These are phyloP conservation scores for Cyphomyrmex costatus DNA, from an alignment of 1,140 invertebrate genomes.

Conservation along the genomic window DNA sequence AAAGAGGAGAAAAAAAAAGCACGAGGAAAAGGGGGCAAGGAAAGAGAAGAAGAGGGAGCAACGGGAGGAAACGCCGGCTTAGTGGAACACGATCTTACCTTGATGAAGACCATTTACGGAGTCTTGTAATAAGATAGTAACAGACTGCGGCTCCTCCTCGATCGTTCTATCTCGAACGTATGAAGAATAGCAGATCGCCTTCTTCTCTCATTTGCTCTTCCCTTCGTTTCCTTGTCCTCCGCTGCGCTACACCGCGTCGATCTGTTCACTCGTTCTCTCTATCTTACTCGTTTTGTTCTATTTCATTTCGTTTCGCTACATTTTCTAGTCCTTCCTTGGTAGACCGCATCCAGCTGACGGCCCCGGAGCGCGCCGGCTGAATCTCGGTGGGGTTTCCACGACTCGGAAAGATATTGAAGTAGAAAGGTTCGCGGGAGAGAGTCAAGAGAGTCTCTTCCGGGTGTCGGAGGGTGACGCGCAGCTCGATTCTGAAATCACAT, in stretches of 20 bases:
- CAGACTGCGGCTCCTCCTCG: slow-evolving; percentile 65
- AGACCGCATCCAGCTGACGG: background rate
- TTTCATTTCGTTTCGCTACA: slow-evolving; percentile 13
- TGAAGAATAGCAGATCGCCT: slow-evolving; percentile 44
- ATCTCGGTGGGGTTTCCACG: slow-evolving; percentile 20
- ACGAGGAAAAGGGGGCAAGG: slow-evolving; percentile 22
- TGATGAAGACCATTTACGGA: slow-evolving; percentile 80
- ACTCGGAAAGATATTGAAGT: slow-evolving; percentile 48
- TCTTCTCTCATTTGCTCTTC: slow-evolving; percentile 42
- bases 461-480: background rate
- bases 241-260: background rate
- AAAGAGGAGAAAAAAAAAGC: slow-evolving; percentile 28
- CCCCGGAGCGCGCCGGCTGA: background rate
- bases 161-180: slow-evolving; percentile 52
- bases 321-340: slow-evolving; percentile 47
- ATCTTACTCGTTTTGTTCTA: slow-evolving; percentile 20
- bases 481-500: background rate
- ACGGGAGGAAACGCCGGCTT: slow-evolving; percentile 56
- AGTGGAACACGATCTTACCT: slow-evolving; percentile 73
- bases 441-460: background rate
- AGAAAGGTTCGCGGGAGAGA: background rate
- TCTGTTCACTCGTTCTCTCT: slow-evolving; percentile 2
- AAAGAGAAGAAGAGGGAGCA: background rate
- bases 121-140: slow-evolving; percentile 79
- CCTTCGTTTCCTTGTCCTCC: slow-evolving; percentile 48